Evolutionary conservation across 2,888 invertebrate genomes (phyloP), one percentile per base, ranked within the genome.

Genomic region (Drosophila anomelani): DNA sequence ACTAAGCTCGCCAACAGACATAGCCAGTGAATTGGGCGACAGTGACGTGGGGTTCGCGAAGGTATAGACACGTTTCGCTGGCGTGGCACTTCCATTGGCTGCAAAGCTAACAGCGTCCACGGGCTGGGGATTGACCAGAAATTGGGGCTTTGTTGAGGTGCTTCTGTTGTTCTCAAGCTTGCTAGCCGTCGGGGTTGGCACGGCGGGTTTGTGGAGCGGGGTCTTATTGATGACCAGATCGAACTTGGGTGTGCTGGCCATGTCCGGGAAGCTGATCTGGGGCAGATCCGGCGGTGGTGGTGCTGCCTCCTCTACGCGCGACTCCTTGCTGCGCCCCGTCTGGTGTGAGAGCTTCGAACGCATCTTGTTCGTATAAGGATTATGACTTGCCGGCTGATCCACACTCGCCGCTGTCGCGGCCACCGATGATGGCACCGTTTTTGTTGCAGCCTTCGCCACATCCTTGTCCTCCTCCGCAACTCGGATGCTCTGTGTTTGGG

Each of bases 241-340:
- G 64, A 92, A 90, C 75, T 91, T 92, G 39, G 92, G 92, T 49
- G 90, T 80, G 29, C 89, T 90, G 57, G 91, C 83, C 91, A 92
- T 92, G 12, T 80, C 63, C 20, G 92, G 92, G 62, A 93, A 92
- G 20, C 89, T 80, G 76, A 94, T 91, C 39, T 93, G 93, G 8
- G 94, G 94, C 75, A 95, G 91, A 81, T 94, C 94, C 0, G 93
- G 90, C 54, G 93, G 90, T 55, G 92, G 91, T 2, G 93, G 91
- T 13, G 92, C 90, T 72, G 78, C 15, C 26, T 93, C 93, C 32
- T 92, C 87, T 10, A 92, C 12, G 34, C 70, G 60, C 8, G 66
- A 32, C 63, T 85, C 84, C 66, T 81, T 91, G 46, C 82, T 85
- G 39, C 88, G 82, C 44, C 44, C 44, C 75, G 69, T 13, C 70